Base-by-base conservation (phyloP, 2,888 invertebrate genomes). In the Spodoptera littoralis region DNA sequence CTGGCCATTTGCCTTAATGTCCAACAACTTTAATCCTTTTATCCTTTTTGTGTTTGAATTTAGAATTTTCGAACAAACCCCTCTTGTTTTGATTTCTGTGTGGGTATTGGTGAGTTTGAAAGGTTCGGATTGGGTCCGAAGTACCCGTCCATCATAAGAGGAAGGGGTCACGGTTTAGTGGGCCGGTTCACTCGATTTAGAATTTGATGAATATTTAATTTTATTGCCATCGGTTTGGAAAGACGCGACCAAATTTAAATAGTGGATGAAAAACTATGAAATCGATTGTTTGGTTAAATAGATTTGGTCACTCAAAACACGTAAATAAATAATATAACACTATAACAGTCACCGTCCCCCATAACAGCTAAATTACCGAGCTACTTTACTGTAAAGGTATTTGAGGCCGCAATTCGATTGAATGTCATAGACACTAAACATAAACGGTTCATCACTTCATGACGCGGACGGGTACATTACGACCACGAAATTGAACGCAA, bases 401-500 rank as follows among this genome's bases (percentile, higher is more conserved):
- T 50, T 8, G 47, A 55, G 47, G 41, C 50, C 36, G 47, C 41
- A 53, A 60, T 70, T 53, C 46, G 18, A 66, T 70, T 71, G 56
- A 70, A 71, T 60, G 41, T 56, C 56, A 42, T 24, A 11, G 41
- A 49, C 41, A 47, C 22, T 66, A 57, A 72, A 66, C 22, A 54
- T 42, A 57, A 61, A 54, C 60, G 56, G 36, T 13, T 53, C 73
- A 60, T 65, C 71, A 67, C 67, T 53, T 58, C 24, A 57, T 60
- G 63, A 68, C 69, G 56, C 64, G 64, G 9, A 61, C 36, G 66
- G 77, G 52, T 76, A 60, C 73, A 76, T 78, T 80, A 77, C 67
- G 57, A 67, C 65, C 75, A 78, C 69, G 73, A 74, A 72, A 71
- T 77, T 73, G 62, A 71, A 70, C 70, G 53, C 55, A 48, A 43